Percentiles rank a stretch among this genome's conserved stretches.
Evolutionary conservation across 2,113 vertebrate genomes (phyloP).

Genomic region (Mustela lutreola): DNA sequence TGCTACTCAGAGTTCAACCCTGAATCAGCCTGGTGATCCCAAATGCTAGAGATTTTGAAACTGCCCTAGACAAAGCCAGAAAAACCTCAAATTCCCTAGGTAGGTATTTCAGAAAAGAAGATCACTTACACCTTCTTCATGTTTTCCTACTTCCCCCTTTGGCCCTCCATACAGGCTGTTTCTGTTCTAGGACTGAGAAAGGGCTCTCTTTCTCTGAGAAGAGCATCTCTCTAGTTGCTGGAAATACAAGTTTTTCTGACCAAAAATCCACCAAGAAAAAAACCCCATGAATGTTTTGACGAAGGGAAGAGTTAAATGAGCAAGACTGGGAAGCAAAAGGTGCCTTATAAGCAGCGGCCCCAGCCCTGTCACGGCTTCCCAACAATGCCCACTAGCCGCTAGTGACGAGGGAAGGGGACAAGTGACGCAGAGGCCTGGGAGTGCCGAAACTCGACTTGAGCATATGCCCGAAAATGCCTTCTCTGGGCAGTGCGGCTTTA

Average conservation of each 20-base stretch:
- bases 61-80: not conserved
- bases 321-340: not conserved
- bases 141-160: not conserved
- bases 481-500: not conserved
- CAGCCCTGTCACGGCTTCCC: not conserved
- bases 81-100: not conserved
- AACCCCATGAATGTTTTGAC: not conserved
- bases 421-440: not conserved
- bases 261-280: not conserved
- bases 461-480: fast-evolving
- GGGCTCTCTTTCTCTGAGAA: not conserved
- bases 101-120: not conserved
- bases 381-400: not conserved
- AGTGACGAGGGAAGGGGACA: not conserved
- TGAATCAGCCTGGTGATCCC: not conserved
- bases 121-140: not conserved
- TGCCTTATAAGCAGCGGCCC: not conserved
- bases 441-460: fast-evolving
- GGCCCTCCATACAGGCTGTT: not conserved
- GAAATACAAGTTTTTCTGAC: not conserved
- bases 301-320: not conserved
- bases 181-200: not conserved
- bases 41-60: not conserved
- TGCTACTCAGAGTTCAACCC: not conserved
- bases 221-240: not conserved